Evolutionary conservation across 2,888 invertebrate species (phyloP), one percentile per base, ranked within the genome.

Genomic region (Athripsodes cinereus): DNA sequence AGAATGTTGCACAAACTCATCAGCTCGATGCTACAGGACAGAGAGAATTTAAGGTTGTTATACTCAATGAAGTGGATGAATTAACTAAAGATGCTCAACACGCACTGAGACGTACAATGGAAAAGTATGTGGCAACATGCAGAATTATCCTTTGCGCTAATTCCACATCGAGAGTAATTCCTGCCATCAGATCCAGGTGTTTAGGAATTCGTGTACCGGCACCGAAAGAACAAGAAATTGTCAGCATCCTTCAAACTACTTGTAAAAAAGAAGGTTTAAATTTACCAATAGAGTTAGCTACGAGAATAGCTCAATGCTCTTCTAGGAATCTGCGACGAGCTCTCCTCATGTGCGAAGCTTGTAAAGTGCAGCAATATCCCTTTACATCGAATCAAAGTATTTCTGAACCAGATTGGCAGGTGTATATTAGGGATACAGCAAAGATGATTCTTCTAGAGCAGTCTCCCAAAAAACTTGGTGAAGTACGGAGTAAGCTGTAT

Each of bases 61-160:
- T 99, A 10, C 74, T 99, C 58, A 93, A 92, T 55, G 97, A 98
- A 72, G 97, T 96, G 0, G 98, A 99, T 71, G 86, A 89, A 62
- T 78, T 99, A 44, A 92, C 95, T 0, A 95, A 92, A 73, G 98
- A 99, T 76, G 99, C 99, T 0, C 99, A 99, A 70, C 97, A 99
- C 73, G 98, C 97, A 0, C 76, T 99, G 52, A 86, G 99, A 65
- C 84, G 99, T 49, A 99, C 99, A 0, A 99, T 99, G 99, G 99
- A 99, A 74, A 99, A 99, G 71, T 99, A 99, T 73, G 90, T 96
- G 57, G 80, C 90, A 16, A 96, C 95, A 1, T 99, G 98, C 71
- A 85, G 98, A 16, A 79, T 98, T 2, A 94, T 99, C 66, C 81
- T 99, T 0, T 92, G 94, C 66, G 92, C 96, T 1, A 95, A 95